Base-by-base conservation (phyloP, 37 sponge, comb jelly and placozoan species). In the Spongia lamella region DNA sequence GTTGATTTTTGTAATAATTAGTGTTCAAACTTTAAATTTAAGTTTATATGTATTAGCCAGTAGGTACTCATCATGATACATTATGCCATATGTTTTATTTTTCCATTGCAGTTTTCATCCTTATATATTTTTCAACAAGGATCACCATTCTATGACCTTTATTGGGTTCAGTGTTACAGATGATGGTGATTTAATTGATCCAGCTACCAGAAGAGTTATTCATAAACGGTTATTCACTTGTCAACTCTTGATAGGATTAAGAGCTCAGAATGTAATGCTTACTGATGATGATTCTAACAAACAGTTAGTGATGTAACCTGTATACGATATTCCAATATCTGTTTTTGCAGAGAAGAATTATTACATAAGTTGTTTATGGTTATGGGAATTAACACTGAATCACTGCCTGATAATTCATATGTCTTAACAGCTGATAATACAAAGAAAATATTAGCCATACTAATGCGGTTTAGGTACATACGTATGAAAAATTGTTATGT, bases 51-150 rank as follows among this genome's bases (percentile, higher is more conserved):
- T n/a, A n/a, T n/a, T n/a, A n/a, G n/a, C n/a, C n/a, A n/a, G n/a
- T n/a, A n/a, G n/a, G n/a, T n/a, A n/a, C n/a, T n/a, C n/a, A n/a
- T n/a, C n/a, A n/a, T n/a, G n/a, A n/a, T n/a, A n/a, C n/a, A n/a
- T n/a, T 0, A 22, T 29, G 47, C 2, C 2, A 68, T 33, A 6
- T 69, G n/a, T 3, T 21, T 20, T 3, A 19, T 5, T 24, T 24
- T 57, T n/a, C 47, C 9, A 13, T 43, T 43, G 5, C 56, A 83
- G 80, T 37, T 63, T 84, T 31, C 94, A 94, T 59, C 94, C 94
- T 0, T 94, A 94, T 66, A 75, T 94, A 7, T 94, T 94, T 78
- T 94, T 94, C 81, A 89, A 94, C 62, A 56, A 87, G 49, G 90
- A 94, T 43, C 40, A 64, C 24, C 24, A 16, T 2, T 75, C 77